A percentile compares a stretch with the other conserved stretches of the same genome.
These are phyloP conservation scores for Bothrops jararaca DNA, from an alignment of 2,113 vertebrate genomes.

Conservation along the genomic window DNA sequence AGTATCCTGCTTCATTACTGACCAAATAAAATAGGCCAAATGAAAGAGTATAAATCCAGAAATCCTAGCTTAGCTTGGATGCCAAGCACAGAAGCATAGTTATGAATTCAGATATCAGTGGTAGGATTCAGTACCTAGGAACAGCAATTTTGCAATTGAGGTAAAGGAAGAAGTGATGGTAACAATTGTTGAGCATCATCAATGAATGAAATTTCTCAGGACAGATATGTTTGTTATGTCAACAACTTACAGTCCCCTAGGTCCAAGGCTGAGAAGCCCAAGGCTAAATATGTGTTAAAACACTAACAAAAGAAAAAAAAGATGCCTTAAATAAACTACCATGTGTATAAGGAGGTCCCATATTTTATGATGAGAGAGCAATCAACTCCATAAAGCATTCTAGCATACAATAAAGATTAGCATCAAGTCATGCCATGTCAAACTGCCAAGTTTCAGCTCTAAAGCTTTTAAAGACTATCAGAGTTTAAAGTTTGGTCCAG, in stretches of 20 bases:
- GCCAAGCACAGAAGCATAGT: not conserved
- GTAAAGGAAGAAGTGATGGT: not conserved
- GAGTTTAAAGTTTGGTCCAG: not conserved
- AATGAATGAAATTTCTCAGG: not conserved
- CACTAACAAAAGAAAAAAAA: not conserved
- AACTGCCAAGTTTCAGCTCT: not conserved
- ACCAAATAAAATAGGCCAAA: not conserved
- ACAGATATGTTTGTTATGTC: not conserved
- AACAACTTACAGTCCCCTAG: not conserved
- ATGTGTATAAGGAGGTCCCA: not conserved
- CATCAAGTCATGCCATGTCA: not conserved
- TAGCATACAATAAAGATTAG: not conserved
- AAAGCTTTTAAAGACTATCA: not conserved
- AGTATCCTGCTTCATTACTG: not conserved
- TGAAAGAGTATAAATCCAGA: not conserved
- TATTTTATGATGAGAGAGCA: not conserved
- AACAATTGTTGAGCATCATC: not conserved
- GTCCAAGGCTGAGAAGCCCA: not conserved
- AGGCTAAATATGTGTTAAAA: not conserved
- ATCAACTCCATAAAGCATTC: not conserved
- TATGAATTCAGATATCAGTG: not conserved
- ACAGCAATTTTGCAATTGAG: not conserved
- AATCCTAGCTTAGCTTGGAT: not conserved
- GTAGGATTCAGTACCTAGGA: not conserved
- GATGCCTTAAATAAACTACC: not conserved